Conservation (phyloP, 2,113 vertebrate species). For the Nymphicus hollandicus region DNA sequence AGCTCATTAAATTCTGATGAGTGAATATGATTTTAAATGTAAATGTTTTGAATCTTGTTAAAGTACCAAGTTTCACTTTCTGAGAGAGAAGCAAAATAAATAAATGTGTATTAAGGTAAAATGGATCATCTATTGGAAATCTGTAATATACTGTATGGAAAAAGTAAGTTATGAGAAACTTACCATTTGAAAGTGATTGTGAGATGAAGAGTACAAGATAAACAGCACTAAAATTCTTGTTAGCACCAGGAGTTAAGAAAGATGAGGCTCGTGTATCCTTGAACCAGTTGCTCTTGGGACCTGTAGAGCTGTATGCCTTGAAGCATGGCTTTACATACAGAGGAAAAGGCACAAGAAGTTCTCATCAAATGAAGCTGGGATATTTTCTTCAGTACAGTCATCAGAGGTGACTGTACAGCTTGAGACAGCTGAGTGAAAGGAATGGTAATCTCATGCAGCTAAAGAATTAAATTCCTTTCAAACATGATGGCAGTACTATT, state of each 20-base stretch:
- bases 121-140: background rate
- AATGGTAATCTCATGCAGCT: background rate
- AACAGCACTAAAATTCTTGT: background rate
- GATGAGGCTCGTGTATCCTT: background rate
- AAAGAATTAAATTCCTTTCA: background rate
- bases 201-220: background rate
- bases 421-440: constrained; percentile 27
- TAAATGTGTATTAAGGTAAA: background rate
- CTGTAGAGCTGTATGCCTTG: background rate
- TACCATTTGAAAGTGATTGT: background rate
- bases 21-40: background rate
- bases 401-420: background rate
- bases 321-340: background rate
- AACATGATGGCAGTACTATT: background rate
- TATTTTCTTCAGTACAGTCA: background rate
- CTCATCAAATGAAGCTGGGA: background rate
- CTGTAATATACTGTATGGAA: background rate
- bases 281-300: background rate
- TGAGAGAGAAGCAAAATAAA: background rate
- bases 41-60: background rate
- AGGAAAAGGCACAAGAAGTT: background rate
- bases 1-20: background rate
- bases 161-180: background rate
- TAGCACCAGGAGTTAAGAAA: background rate
- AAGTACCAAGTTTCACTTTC: background rate